Base-by-base conservation (phyloP, 2,888 invertebrate species). In the Yponomeuta plumbellus region DNA sequence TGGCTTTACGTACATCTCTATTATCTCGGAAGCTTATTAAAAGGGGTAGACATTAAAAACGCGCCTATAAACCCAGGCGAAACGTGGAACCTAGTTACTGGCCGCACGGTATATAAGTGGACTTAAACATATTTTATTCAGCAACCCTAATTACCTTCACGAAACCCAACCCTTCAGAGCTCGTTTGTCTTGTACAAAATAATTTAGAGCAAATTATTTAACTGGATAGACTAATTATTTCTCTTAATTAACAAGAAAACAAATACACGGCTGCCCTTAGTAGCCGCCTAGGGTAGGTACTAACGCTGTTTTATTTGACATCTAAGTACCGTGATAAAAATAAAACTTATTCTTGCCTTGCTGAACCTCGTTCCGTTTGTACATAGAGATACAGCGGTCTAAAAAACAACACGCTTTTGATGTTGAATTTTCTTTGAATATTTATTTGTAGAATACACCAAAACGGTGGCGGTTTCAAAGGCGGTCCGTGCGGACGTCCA, bases 231-330 rank as follows among this genome's bases (percentile, higher is more conserved):
- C 56, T 26, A 57, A 62, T 26, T 52, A 40, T 23, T 59, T 66
- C 11, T 22, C 20, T 61, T 67, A 26, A 44, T 68, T 68, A 66
- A 68, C 66, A 66, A 68, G 62, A 66, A 65, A 68, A 59, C 66
- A 66, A 61, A 52, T 57, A 52, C 40, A 66, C 44, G 67, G 66
- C 44, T 17, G 44, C 13, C 17, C 44, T 17, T 4, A 52, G 44
- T 11, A 52, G 44, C 1, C 3, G 44, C 44, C 17, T 52, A 17
- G 17, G 17, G 44, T 13, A 52, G 17, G 44, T 13, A 52, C 44
- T 52, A 17, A 52, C 17, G 44, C 17, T 52, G 44, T 52, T 52
- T 52, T 52, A 52, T 52, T 52, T 1, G 44, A 52, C 44, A 5
- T 52, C 44, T 17, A 52, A 52, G 44, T 52, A 17, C 44, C 44